Conservation (phyloP, 2,888 invertebrate genomes). For the Apocheima hispidaria region DNA sequence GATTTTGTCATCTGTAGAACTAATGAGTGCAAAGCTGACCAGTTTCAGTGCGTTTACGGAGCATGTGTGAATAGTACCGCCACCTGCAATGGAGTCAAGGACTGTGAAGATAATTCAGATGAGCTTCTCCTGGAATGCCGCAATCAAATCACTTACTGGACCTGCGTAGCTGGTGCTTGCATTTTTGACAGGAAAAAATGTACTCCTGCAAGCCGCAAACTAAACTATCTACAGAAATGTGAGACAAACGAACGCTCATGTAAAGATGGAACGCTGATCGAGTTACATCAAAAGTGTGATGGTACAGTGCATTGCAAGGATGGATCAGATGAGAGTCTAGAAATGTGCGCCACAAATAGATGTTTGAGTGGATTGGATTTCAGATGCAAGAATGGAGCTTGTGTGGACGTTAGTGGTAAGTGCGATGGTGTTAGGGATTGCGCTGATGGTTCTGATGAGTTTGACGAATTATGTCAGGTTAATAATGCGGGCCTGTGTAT, state of each 20-base stretch:
- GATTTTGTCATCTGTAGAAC: constrained; percentile 33
- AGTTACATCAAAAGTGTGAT: constrained; percentile 20
- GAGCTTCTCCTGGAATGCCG: constrained; percentile 32
- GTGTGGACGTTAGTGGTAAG: constrained; percentile 17
- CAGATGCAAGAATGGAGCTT: constrained; percentile 34
- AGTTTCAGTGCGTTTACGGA: constrained; percentile 28
- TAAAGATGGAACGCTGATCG: constrained; percentile 24
- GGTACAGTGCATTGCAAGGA: constrained; percentile 31
- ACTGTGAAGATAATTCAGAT: constrained; percentile 31
- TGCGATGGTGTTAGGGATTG: constrained; percentile 26
- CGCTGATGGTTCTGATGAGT: constrained; percentile 30
- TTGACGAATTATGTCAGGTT: constrained; percentile 18
- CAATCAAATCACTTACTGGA: constrained; percentile 24
- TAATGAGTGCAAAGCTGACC: constrained; percentile 26
- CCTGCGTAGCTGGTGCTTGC: constrained; percentile 11
- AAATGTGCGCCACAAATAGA: constrained; percentile 24
- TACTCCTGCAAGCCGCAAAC: neutral
- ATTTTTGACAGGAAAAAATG: constrained; percentile 10
- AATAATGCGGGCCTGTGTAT: constrained; percentile 28
- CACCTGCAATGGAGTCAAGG: constrained; percentile 26
- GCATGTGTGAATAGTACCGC: constrained; percentile 18
- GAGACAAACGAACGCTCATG: constrained; percentile 23
- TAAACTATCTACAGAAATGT: constrained; percentile 18
- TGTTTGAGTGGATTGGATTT: constrained; percentile 21
- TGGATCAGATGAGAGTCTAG: constrained; percentile 32